A percentile compares a stretch with the other conserved stretches of the same genome.
Conservation (phyloP, 2,113 vertebrate genomes). For the Lophura nycthemera region DNA sequence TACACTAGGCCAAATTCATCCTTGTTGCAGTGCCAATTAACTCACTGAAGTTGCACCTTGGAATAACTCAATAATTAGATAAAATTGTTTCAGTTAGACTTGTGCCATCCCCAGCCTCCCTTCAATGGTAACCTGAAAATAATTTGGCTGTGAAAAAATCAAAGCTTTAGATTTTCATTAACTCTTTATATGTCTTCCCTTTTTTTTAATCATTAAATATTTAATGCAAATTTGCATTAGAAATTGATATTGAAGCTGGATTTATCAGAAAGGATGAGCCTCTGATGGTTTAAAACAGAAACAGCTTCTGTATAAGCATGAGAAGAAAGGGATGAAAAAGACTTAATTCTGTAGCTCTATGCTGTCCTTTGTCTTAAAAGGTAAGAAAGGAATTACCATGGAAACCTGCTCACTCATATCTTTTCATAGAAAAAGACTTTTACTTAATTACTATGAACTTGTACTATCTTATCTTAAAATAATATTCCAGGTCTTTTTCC, state of each 20-base stretch:
- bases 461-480: conserved; percentile 70
- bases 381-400: conserved; percentile 76
- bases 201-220: not conserved
- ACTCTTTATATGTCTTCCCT: not conserved
- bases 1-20: conserved; percentile 57
- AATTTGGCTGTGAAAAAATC: not conserved
- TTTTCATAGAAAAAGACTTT: conserved; percentile 41
- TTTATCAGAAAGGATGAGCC: conserved; percentile 28
- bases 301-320: conserved; percentile 15
- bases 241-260: conserved; percentile 17
- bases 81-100: conserved; percentile 24
- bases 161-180: not conserved
- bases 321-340: conserved; percentile 63
- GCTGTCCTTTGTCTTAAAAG: conserved; percentile 77
- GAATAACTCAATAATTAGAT: conserved; percentile 37
- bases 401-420: conserved; percentile 65
- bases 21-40: conserved; percentile 49
- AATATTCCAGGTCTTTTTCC: conserved; percentile 59
- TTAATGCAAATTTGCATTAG: conserved; percentile 19
- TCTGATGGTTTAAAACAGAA: conserved; percentile 47
- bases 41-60: not conserved
- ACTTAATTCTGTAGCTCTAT: conserved; percentile 70
- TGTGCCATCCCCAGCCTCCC: not conserved
- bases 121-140: not conserved
- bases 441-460: conserved; percentile 72